phyloP scores from a whole-genome alignment of 2,797 vertebrate species.

The Ptychobarbus kaznakovi region DNA sequence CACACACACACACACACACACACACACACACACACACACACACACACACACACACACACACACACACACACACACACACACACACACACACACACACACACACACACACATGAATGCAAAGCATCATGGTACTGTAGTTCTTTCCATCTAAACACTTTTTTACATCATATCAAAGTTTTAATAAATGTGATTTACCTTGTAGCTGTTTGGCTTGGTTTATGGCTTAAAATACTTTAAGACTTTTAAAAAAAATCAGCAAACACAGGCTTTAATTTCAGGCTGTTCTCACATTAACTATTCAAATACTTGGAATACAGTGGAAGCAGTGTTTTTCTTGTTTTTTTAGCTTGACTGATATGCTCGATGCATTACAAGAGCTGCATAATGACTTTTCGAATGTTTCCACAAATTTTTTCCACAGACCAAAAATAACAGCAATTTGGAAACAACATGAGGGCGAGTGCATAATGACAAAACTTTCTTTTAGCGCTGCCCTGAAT shows the following conservation, averaged over 20 bases:
- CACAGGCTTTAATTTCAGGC: neutral
- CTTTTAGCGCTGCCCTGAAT: slow-evolving; percentile 3
- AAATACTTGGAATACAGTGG: neutral
- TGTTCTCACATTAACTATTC: neutral
- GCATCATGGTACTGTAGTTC: neutral
- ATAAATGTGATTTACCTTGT: neutral
- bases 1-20: too few species aligned
- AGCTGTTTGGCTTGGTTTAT: neutral
- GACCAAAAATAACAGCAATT: neutral
- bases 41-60: too few species aligned
- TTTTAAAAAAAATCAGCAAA: neutral
- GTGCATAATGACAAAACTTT: neutral
- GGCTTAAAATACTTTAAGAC: neutral
- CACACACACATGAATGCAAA: too few species aligned
- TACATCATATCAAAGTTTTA: neutral
- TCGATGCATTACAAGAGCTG: neutral
- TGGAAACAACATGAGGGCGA: neutral
- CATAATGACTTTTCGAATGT: neutral
- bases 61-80: too few species aligned
- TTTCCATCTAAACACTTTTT: neutral
- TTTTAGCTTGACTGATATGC: neutral
- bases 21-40: too few species aligned
- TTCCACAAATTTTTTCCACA: neutral
- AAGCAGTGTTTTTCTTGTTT: neutral
- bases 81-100: too few species aligned